Conservation (phyloP, 1,140 invertebrate genomes). For the Trichomalopsis sarcophagae region DNA sequence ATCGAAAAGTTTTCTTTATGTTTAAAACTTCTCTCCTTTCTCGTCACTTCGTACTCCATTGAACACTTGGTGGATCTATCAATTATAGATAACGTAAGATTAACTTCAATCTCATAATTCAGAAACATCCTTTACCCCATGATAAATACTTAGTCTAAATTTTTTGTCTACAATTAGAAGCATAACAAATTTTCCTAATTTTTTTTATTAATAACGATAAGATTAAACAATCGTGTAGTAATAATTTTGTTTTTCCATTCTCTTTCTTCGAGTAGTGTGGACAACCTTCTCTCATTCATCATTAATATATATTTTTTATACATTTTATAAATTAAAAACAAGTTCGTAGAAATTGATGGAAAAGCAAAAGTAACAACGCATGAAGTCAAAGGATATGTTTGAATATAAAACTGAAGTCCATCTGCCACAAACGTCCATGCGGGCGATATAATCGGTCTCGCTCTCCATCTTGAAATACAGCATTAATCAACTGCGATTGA, state of each 20-base stretch:
- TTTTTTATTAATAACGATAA: neutral
- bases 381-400: conserved; percentile 36
- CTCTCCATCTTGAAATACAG: conserved; percentile 51
- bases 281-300: neutral
- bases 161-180: conserved; percentile 8
- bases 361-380: conserved; percentile 27
- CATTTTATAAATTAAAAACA: conserved; percentile 14
- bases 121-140: neutral
- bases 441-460: conserved; percentile 44
- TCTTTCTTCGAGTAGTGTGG: neutral
- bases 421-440: conserved; percentile 44
- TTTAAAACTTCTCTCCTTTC: conserved; percentile 39
- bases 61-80: conserved; percentile 71
- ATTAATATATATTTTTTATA: neutral
- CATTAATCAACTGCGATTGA: conserved; percentile 53
- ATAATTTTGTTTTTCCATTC: conserved; percentile 19
- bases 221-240: neutral
- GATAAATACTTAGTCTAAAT: conserved; percentile 15
- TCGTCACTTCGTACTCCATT: conserved; percentile 55
- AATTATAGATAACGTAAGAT: conserved; percentile 45
- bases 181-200: conserved; percentile 8
- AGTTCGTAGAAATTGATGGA: conserved; percentile 11
- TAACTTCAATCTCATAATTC: conserved; percentile 27
- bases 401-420: conserved; percentile 44
- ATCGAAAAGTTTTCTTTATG: conserved; percentile 9